Evolutionary conservation across 2,113 vertebrate species (phyloP), one percentile per base, ranked within the genome.

Genomic region (Prionailurus bengalensis): DNA sequence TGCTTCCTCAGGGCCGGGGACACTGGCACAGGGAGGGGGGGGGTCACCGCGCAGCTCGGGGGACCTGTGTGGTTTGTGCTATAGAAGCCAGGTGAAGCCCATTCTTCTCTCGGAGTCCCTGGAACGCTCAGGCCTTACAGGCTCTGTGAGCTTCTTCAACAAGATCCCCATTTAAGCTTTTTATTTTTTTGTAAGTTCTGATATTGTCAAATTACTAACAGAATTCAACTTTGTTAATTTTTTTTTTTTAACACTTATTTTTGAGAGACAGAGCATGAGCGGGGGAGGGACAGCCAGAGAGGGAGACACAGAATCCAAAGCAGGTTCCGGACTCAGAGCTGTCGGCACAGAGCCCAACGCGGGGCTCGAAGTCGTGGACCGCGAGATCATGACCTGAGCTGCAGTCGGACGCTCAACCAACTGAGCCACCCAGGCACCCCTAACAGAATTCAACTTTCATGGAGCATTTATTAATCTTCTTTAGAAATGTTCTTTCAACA

Each of bases 21-120:
- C 73, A 68, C 14, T 25, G 4, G 21, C 1, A 9, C 17, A 15
- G 27, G 42, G 5, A 3, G 23, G 17, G 19, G 81, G 36, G 36
- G 12, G 0, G 15, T 36, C 63, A 83, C 12, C 3, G 3, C 1
- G 17, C 17, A 45, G 51, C 23, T 42, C 36, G 0, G 0, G 1
- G 81, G 81, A 63, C 45, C 65, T 16, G 1, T 11, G 84, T 14
- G 16, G 21, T 39, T 53, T 63, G 27, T 4, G 16, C 42, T 84
- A 15, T 23, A 10, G 10, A 6, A 78, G 17, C 87, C 12, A 4
- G 53, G 25, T 33, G 6, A 58, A 25, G 55, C 16, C 27, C 4
- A 3, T 21, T 5, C 15, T 45, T 70, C 73, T 55, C 55, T 13
- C 2, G 66, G 42, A 7, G 33, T 14, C 53, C 23, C 42, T 7